Percentiles rank a stretch among this genome's conserved stretches.
phyloP scores from a whole-genome alignment of 1,140 invertebrate species.

The Laupala kohalensis region DNA sequence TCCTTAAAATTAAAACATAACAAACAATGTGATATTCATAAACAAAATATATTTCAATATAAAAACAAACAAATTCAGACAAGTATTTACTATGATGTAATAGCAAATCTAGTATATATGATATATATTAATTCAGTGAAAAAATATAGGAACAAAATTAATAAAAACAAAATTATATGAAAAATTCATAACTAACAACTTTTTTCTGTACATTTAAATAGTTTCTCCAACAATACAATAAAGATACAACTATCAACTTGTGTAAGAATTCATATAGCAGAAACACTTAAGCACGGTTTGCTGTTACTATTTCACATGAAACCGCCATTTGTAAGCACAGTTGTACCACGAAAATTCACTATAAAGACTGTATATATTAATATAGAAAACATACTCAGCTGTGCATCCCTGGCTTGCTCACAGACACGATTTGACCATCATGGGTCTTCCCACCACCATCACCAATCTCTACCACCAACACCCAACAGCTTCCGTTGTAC shows the following conservation, averaged over 20 bases:
- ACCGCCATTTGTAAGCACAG: neutral
- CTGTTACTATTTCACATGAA: neutral
- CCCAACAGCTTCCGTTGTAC: neutral
- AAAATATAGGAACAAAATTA: neutral
- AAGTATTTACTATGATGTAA: neutral
- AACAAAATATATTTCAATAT: neutral
- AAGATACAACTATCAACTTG: neutral
- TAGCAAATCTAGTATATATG: neutral
- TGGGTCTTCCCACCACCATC: neutral
- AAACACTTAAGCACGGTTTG: neutral
- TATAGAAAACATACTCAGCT: neutral
- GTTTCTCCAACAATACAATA: neutral
- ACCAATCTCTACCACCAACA: neutral
- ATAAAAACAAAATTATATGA: neutral
- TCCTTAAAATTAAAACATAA: neutral
- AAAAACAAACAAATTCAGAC: neutral
- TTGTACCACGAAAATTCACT: neutral
- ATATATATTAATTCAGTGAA: neutral
- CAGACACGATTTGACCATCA: neutral
- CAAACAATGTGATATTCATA: neutral
- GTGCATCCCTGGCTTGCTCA: neutral
- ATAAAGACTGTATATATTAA: neutral
- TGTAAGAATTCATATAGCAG: neutral
- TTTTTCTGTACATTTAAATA: neutral
- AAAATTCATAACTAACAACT: neutral